Base-by-base conservation (phyloP, 2,113 vertebrate genomes). In the Calonectris borealis region DNA sequence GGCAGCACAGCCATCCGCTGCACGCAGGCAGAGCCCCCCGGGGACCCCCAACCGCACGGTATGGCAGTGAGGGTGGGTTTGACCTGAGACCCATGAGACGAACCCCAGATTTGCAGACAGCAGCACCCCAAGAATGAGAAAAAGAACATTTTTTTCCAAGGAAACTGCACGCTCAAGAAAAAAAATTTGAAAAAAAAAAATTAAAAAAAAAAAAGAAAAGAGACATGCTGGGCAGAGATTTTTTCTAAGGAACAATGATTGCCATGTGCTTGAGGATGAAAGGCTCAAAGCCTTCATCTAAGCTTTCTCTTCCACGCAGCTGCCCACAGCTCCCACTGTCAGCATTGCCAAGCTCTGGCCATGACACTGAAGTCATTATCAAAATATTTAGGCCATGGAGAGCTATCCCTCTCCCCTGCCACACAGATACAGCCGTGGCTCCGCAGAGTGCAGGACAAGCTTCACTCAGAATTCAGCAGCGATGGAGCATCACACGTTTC, bases 361-460 rank as follows among this genome's bases (percentile, higher is more conserved):
- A 48, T 40, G 81, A 92, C 94, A 90, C 95, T 89, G 91, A 93
- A 90, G 65, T 96, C 73, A 96, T 79, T 71, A 73, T 6, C 85
- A 46, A 96, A 96, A 51, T 95, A 96, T 96, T 94, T 90, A 96
- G 92, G 96, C 90, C 96, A 93, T 0, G 12, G 65, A 77, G 81
- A 93, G 34, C 36, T n/a, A 9, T 60, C 78, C 62, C 73, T 55
- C 42, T 82, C 22, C 60, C 22, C 66, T 79, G 71, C 25, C 69
- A 83, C 88, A 75, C n/a, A 16, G 38, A 42, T 6, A 13, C 25
- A 80, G 70, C 52, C 10, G 0, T 2, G 27, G 85, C 54, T 46
- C 22, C 0, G 4, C 75, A 46, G 52, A 46, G 40, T 1, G 4
- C 51, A 16, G 36, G 24, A 18, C 29, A 9, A 57, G 58, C 65